Conservation (phyloP, 2,888 invertebrate species). For the Tenthredo livida region DNA sequence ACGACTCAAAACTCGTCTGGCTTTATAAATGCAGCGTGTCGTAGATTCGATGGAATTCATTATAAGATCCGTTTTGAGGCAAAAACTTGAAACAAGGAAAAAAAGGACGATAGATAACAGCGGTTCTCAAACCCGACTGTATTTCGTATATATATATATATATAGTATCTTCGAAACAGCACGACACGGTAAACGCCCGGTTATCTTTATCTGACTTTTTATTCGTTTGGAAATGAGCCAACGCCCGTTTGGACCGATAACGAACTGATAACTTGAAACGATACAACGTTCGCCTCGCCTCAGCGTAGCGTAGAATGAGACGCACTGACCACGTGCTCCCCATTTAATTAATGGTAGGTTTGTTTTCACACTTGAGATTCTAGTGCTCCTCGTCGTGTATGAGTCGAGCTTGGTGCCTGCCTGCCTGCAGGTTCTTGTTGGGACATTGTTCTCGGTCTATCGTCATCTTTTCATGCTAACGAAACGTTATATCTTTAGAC, state of each 20-base stretch:
- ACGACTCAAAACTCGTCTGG: conserved; percentile 23
- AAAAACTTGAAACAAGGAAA: conserved; percentile 7
- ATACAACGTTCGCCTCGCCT: not conserved
- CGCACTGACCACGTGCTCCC: conserved; percentile 51
- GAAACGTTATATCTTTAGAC: conserved; percentile 33
- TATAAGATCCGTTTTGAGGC: conserved; percentile 37
- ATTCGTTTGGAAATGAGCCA: not conserved
- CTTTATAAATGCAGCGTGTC: not conserved
- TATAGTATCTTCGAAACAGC: not conserved
- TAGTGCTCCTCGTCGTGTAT: not conserved
- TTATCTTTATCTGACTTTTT: not conserved
- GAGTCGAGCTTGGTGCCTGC: conserved; percentile 10
- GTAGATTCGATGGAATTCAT: conserved; percentile 40
- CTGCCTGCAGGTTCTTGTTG: not conserved
- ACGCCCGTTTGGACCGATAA: not conserved
- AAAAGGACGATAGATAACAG: conserved; percentile 20
- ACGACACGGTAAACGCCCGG: not conserved
- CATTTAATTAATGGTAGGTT: conserved; percentile 53
- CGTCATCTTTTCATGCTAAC: conserved; percentile 36
- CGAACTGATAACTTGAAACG: not conserved
- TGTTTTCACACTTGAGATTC: conserved; percentile 54
- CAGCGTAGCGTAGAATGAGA: conserved; percentile 19
- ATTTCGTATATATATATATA: not conserved
- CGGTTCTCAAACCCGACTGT: conserved; percentile 31
- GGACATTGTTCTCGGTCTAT: conserved; percentile 2